Conservation (phyloP, 1,140 invertebrate species). For the Latrodectus geometricus region DNA sequence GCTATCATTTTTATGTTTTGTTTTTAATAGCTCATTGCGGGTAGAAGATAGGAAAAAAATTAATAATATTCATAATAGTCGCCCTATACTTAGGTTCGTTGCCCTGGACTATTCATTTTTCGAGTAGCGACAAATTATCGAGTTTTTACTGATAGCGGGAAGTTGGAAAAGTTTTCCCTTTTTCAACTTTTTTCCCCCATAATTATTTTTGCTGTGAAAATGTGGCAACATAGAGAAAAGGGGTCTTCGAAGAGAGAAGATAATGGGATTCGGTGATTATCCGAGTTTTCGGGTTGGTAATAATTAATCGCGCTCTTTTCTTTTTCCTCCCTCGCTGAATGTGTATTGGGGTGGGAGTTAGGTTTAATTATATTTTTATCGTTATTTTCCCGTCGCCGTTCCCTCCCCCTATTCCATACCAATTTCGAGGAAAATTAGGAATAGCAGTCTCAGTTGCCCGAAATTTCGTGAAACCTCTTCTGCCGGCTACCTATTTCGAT, state of each 20-base stretch:
- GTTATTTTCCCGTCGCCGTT: background rate
- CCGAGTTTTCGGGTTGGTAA: background rate
- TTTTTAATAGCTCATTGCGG: background rate
- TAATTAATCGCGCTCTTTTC: background rate
- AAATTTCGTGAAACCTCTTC: background rate
- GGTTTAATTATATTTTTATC: conserved; percentile 3
- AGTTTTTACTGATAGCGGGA: background rate
- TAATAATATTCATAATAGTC: background rate
- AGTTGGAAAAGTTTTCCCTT: background rate
- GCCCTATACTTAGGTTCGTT: too few species aligned
- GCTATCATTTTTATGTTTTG: background rate
- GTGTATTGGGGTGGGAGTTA: background rate
- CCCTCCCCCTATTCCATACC: background rate
- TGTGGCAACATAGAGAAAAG: background rate
- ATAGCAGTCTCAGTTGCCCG: background rate
- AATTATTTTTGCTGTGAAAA: background rate
- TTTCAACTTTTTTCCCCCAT: background rate
- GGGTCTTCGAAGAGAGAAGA: background rate
- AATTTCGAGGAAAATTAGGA: background rate
- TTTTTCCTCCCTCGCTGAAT: background rate
- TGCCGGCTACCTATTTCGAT: background rate
- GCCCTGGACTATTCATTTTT: background rate
- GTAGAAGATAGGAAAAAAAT: background rate
- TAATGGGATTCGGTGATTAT: background rate
- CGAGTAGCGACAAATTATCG: background rate